Base-by-base conservation (phyloP, 2,113 vertebrate species). In the Malaclemys terrapin region DNA sequence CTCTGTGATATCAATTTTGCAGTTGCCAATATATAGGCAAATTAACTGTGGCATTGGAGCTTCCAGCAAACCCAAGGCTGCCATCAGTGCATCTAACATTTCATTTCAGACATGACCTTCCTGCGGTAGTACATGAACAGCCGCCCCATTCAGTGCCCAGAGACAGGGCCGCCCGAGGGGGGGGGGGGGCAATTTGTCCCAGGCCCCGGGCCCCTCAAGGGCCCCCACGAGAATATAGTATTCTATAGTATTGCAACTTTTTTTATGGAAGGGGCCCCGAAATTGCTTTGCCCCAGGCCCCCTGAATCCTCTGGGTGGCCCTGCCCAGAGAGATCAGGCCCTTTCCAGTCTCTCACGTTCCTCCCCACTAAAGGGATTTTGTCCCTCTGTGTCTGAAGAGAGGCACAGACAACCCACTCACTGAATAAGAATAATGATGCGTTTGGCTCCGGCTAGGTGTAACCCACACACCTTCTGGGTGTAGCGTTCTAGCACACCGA, bases 321-420 rank as follows among this genome's bases (percentile, higher is more conserved):
- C 4, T 82, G 29, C 35, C 81, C 4, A 3, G 10, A 80, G 38
- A 56, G 35, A 8, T 80, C 88, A 22, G 10, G 8, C 45, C 57
- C 91, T 72, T 80, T 49, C 12, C 29, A 14, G 20, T 45, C 47
- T 24, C 45, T 7, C 5, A 0, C 0, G 6, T 22, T 69, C 47
- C 93, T 82, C 35, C 1, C 69, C 95, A 62, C 42, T 87, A 12
- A 88, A 85, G 49, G 75, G 59, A 20, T 49, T 93, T 93, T 24
- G 0, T 72, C 80, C 90, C 49, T 49, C 4, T 0, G 4, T 4
- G 1, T 52, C 16, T 0, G 0, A 88, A 57, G 86, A 62, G 56
- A 75, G 24, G 10, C 45, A 2, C 0, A 76, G n/a, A 76, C 11
- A 35, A 91, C 27, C 57, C 83, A 85, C 29, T 5, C 42, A 45